Percentiles rank a stretch among this genome's conserved stretches.
Conservation (phyloP, 2,797 vertebrate species). For the Sebastes baramenuke region DNA sequence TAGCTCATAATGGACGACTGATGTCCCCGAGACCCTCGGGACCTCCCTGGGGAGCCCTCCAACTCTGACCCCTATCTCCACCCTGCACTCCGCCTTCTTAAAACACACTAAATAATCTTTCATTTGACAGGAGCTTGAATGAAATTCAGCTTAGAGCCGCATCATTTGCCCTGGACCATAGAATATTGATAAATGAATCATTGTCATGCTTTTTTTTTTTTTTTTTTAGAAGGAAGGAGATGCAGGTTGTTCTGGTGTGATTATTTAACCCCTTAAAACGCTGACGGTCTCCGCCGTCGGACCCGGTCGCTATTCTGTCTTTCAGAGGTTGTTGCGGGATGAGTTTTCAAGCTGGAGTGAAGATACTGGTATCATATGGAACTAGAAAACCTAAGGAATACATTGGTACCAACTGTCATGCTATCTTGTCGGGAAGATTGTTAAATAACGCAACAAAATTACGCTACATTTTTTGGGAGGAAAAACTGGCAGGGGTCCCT, state of each 20-base stretch:
- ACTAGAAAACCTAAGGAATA: too few species aligned
- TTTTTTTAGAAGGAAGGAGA: slow-evolving; percentile 27
- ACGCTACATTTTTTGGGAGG: too few species aligned
- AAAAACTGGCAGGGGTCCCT: too few species aligned
- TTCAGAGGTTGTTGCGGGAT: too few species aligned
- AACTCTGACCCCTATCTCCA: slow-evolving; percentile 83
- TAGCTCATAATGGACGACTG: slow-evolving; percentile 84
- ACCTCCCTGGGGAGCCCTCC: slow-evolving; percentile 81
- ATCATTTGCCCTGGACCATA: slow-evolving; percentile 80
- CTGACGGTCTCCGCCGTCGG: fast-evolving
- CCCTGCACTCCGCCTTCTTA: slow-evolving; percentile 82
- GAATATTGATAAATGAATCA: slow-evolving; percentile 82
- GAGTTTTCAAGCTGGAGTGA: too few species aligned
- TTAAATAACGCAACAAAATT: too few species aligned
- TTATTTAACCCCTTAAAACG: slow-evolving; percentile 11
- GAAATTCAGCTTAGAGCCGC: slow-evolving; percentile 81
- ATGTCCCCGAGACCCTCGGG: slow-evolving; percentile 80
- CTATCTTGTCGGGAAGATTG: too few species aligned
- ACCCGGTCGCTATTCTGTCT: too few species aligned
- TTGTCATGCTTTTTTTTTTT: slow-evolving; percentile 29
- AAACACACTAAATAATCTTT: slow-evolving; percentile 89
- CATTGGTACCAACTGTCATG: too few species aligned
- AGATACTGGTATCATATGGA: too few species aligned
- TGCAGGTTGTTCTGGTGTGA: slow-evolving; percentile 25
- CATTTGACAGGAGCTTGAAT: slow-evolving; percentile 85